Conservation (phyloP, 2,113 vertebrate species). For the Monarcha castaneiventris region DNA sequence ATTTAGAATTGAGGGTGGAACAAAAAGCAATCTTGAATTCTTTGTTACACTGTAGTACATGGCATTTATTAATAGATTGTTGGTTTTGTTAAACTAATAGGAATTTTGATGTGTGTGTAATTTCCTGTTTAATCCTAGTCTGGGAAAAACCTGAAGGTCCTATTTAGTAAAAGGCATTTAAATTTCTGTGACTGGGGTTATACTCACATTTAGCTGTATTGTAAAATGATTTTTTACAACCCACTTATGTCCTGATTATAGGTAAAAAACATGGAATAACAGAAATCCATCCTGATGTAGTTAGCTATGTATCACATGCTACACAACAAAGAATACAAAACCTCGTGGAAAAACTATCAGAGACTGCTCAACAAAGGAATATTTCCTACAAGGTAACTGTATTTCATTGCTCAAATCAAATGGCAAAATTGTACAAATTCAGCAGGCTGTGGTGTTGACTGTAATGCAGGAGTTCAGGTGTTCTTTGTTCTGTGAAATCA, state of each 20-base stretch:
- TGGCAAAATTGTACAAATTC: background rate
- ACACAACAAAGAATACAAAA: slow-evolving; percentile 87
- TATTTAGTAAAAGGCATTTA: background rate
- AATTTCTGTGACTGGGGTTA: background rate
- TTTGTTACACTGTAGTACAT: background rate
- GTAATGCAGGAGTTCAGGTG: background rate
- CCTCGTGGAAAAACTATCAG: slow-evolving; percentile 89
- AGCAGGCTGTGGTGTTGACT: background rate
- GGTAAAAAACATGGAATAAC: slow-evolving; percentile 89
- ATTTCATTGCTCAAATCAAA: background rate
- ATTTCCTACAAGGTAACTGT: slow-evolving; percentile 83
- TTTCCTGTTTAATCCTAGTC: background rate
- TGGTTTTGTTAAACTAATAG: background rate
- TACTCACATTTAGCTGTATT: background rate
- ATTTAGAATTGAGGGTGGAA: background rate
- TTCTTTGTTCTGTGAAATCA: background rate
- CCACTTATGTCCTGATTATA: slow-evolving; percentile 40
- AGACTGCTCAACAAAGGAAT: slow-evolving; percentile 92
- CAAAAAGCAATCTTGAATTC: background rate
- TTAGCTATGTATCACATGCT: slow-evolving; percentile 88
- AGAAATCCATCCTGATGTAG: slow-evolving; percentile 89
- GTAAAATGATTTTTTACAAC: background rate
- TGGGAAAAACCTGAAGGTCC: background rate
- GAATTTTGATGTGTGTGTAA: background rate
- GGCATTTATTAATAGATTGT: background rate